Percentiles rank a stretch among this genome's conserved stretches.
Conservation (phyloP, 2,113 vertebrate genomes). For the Alexandromys fortis region DNA sequence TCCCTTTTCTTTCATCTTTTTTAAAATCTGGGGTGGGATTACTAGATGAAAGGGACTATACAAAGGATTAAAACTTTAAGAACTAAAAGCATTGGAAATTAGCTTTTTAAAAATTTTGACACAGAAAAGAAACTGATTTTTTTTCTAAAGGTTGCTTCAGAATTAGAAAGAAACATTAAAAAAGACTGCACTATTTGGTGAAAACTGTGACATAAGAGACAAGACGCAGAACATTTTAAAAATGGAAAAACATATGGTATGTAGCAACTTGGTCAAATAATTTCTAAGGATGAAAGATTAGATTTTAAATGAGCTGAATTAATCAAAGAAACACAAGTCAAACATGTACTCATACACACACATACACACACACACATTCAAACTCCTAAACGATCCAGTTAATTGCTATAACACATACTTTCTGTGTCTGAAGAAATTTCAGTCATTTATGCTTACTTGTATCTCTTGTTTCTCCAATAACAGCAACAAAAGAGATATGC, state of each 20-base stretch:
- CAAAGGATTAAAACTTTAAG: not conserved
- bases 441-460: not conserved
- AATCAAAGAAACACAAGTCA: not conserved
- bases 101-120: not conserved
- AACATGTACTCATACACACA: not conserved
- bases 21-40: not conserved
- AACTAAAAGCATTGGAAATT: not conserved
- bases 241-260: not conserved
- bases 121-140: not conserved
- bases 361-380: not conserved
- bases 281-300: not conserved
- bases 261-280: not conserved
- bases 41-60: not conserved
- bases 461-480: not conserved
- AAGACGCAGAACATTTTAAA: constrained; percentile 5
- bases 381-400: no score
- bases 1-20: not conserved
- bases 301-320: not conserved
- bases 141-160: not conserved
- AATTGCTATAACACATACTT: not conserved
- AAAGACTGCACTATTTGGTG: not conserved
- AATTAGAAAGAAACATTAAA: constrained; percentile 11
- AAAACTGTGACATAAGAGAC: not conserved
- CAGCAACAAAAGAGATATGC: not conserved
- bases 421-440: not conserved